phyloP scores from a whole-genome alignment of 2,797 vertebrate species.

The Astyanax mexicanus region DNA sequence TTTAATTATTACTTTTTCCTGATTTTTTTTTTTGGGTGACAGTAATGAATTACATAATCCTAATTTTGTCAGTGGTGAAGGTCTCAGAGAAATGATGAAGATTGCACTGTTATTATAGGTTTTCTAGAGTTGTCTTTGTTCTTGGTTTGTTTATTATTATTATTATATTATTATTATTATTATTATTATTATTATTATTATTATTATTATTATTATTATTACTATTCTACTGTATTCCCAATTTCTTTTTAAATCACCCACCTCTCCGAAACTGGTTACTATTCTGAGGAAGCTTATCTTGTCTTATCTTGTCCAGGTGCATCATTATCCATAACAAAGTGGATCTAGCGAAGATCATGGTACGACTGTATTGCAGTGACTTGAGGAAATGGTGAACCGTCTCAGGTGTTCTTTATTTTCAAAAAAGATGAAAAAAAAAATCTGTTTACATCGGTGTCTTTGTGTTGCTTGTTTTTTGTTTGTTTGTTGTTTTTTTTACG shows the following conservation, averaged over 20 bases:
- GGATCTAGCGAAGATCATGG: conserved; percentile 33
- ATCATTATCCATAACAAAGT: conserved; percentile 15
- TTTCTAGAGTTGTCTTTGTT: conserved; percentile 28
- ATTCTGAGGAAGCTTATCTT: neutral
- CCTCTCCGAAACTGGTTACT: neutral
- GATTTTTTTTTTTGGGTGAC: no score
- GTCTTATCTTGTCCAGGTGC: neutral
- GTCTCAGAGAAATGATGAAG: conserved; percentile 4
- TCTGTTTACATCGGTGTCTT: conserved; percentile 72
- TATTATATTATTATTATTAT: neutral
- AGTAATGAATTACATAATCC: neutral
- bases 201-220: neutral
- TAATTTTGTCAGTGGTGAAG: neutral
- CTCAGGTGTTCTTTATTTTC: conserved; percentile 67
- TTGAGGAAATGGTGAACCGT: conserved; percentile 50
- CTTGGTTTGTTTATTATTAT: neutral
- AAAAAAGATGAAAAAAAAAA: conserved; percentile 28
- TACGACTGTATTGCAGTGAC: conserved; percentile 35
- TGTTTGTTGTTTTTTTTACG: conserved; percentile 34
- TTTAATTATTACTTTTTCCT: no score
- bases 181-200: neutral
- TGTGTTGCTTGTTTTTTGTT: conserved; percentile 44
- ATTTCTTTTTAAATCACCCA: neutral
- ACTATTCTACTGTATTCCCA: conserved; percentile 24
- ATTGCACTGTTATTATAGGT: conserved; percentile 42